Percentiles rank a stretch among this genome's conserved stretches.
Evolutionary conservation across 2,888 invertebrate species (phyloP).

Genomic region (Aporophyla lueneburgensis): DNA sequence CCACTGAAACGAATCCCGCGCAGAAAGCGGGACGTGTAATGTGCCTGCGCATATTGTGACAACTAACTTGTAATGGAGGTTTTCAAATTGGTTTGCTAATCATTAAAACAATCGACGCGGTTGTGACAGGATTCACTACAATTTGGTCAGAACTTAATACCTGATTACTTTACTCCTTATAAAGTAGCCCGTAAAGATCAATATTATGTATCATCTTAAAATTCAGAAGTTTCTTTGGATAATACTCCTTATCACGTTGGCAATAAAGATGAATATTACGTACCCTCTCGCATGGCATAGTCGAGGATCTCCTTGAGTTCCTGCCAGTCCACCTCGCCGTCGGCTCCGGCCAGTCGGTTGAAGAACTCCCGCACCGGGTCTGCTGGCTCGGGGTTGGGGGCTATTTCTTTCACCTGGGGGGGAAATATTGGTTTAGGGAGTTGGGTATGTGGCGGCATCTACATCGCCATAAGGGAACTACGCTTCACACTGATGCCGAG

Average conservation of each 20-base stretch:
- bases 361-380: conserved; percentile 95
- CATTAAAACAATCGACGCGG: not conserved
- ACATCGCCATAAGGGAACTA: no score
- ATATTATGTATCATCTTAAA: not conserved
- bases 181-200: not conserved
- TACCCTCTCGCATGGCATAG: conserved; percentile 96
- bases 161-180: not conserved
- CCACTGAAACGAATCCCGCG: not conserved
- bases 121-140: not conserved
- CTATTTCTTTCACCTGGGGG: conserved; percentile 84
- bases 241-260: not conserved
- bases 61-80: no score
- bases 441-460: not conserved
- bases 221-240: not conserved
- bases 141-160: not conserved
- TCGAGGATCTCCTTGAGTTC: conserved; percentile 98
- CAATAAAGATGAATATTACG: conserved; percentile 61
- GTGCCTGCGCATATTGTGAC: no score
- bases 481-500: no score
- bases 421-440: not conserved
- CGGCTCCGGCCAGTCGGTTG: conserved; percentile 96
- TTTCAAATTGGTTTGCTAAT: not conserved
- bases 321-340: conserved; percentile 98
- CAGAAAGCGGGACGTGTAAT: no score
- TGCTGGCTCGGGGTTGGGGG: conserved; percentile 86